Evolutionary conservation across 2,888 invertebrate species (phyloP).

Genomic region (Frankliniella intonsa): DNA sequence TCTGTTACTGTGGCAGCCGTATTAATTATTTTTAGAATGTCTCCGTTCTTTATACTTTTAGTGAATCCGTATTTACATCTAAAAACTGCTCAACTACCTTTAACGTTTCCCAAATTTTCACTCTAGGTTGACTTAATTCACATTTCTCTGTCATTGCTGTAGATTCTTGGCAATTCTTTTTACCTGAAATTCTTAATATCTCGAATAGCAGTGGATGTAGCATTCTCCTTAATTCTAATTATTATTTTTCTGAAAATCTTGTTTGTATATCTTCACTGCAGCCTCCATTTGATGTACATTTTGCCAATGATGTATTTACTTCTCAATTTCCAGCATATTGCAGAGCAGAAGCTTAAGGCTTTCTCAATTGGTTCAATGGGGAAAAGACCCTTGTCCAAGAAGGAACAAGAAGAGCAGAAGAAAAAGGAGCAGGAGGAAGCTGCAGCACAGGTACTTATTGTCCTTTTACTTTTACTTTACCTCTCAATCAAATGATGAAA

Average conservation of each 20-base stretch:
- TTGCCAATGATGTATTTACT: neutral
- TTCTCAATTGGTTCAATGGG: slow-evolving; percentile 71
- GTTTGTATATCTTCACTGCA: neutral
- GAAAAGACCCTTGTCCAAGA: slow-evolving; percentile 70
- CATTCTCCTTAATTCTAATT: neutral
- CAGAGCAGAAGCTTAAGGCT: slow-evolving; percentile 71
- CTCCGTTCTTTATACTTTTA: neutral
- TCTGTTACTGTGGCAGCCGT: neutral
- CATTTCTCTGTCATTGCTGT: too few relatives aligned
- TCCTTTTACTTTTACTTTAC: slow-evolving; percentile 41
- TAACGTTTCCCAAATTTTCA: neutral
- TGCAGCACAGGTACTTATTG: slow-evolving; percentile 87
- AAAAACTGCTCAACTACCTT: neutral
- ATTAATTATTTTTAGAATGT: neutral
- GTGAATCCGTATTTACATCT: neutral
- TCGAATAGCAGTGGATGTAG: neutral
- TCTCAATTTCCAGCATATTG: slow-evolving; percentile 48
- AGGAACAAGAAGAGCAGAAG: slow-evolving; percentile 76
- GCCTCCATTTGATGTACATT: neutral
- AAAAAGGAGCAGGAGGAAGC: slow-evolving; percentile 86
- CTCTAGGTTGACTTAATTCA: neutral
- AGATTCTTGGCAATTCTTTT: too few relatives aligned
- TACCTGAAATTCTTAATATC: too few relatives aligned
- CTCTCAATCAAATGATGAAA: neutral
- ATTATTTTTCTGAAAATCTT: neutral